Conservation (phyloP, 2,888 invertebrate species). For the Ormyrus pomaceus region DNA sequence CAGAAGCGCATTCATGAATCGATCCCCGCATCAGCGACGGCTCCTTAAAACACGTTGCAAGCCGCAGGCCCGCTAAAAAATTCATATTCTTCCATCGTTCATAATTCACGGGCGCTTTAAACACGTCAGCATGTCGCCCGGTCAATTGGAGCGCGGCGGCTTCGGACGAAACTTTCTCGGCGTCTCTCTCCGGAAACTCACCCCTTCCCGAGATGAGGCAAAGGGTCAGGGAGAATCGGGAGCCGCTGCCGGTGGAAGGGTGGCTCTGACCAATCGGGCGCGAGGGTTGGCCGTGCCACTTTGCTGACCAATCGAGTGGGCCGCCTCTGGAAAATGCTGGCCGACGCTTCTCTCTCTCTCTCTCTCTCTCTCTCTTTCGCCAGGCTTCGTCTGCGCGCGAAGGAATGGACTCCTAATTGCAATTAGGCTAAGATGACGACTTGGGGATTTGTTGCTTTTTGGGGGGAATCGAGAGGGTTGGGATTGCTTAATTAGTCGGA, state of each 20-base stretch:
- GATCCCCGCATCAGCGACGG: conserved; percentile 55
- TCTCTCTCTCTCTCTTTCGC: too few species aligned
- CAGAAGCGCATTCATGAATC: conserved; percentile 55
- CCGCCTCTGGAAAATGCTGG: conserved; percentile 50
- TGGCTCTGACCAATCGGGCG: conserved; percentile 70
- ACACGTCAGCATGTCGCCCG: too few species aligned
- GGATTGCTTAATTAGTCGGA: too few species aligned
- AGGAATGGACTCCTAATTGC: too few species aligned
- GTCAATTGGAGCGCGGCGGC: neutral
- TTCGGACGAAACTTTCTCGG: neutral
- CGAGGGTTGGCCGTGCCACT: conserved; percentile 70
- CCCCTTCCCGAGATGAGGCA: conserved; percentile 30
- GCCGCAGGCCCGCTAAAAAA: neutral
- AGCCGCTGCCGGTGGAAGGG: conserved; percentile 63
- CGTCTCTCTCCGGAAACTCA: conserved; percentile 12
- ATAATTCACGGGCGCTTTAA: too few species aligned
- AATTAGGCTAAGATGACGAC: too few species aligned
- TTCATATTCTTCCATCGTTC: too few species aligned
- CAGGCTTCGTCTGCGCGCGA: too few species aligned
- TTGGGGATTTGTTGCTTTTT: too few species aligned
- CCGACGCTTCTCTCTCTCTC: neutral
- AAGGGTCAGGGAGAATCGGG: conserved; percentile 51
- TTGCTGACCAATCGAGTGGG: conserved; percentile 72
- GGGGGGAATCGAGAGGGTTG: too few species aligned
- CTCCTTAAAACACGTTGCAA: neutral